Conservation (phyloP, 2,888 invertebrate species). For the Mythimna lalbum region DNA sequence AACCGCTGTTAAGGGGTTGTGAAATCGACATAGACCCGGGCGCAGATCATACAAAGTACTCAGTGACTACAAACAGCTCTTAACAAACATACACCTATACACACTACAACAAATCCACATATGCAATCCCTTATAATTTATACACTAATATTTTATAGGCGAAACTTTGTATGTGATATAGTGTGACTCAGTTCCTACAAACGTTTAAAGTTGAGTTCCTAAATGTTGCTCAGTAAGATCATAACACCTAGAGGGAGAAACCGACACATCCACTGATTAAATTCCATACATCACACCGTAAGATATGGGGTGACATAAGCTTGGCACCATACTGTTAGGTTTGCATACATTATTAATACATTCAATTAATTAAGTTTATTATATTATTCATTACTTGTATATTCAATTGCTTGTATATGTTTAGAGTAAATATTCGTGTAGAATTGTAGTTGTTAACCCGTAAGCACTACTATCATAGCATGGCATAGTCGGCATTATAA, state of each 20-base stretch:
- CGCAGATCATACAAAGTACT: too few relatives aligned
- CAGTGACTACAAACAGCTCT: too few relatives aligned
- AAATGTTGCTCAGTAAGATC: slow-evolving; percentile 2
- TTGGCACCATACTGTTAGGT: slow-evolving; percentile 55
- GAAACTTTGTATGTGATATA: too few relatives aligned
- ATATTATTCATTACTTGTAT: slow-evolving; percentile 38
- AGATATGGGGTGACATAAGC: slow-evolving; percentile 56
- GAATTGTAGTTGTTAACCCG: not conserved
- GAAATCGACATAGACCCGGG: too few relatives aligned
- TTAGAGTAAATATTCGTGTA: not conserved
- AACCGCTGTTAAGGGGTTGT: too few relatives aligned
- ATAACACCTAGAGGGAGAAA: slow-evolving; percentile 19
- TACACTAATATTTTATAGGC: too few relatives aligned
- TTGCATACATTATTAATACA: slow-evolving; percentile 57
- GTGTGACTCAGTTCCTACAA: not conserved
- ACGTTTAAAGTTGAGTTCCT: not conserved
- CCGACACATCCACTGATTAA: slow-evolving; percentile 45
- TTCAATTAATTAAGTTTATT: slow-evolving; percentile 48
- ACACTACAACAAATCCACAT: too few relatives aligned
- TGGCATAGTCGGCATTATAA: too few relatives aligned
- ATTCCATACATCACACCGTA: slow-evolving; percentile 49
- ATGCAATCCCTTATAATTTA: too few relatives aligned
- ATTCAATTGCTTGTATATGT: slow-evolving; percentile 29
- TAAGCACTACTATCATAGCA: not conserved
- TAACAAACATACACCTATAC: too few relatives aligned